Conservation (phyloP, 2,113 vertebrate genomes). For the Progne subis region DNA sequence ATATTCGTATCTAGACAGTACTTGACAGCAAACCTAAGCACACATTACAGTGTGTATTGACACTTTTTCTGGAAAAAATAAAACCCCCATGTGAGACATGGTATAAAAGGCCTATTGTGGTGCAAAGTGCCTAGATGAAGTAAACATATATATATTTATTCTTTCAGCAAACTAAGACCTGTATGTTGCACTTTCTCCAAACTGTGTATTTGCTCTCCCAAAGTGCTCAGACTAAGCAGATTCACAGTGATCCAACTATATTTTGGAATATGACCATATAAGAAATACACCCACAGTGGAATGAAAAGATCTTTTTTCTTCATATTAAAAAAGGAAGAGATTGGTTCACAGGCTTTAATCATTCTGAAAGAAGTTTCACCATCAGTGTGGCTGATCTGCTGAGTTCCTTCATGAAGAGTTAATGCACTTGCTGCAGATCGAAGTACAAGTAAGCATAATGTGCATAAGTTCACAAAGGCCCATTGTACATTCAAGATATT, state of each 20-base stretch:
- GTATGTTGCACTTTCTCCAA: not conserved
- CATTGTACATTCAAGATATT: not conserved
- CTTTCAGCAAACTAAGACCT: not conserved
- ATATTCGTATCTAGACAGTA: not conserved
- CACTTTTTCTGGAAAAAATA: constrained; percentile 6
- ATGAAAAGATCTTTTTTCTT: not conserved
- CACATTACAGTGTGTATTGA: not conserved
- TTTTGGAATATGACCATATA: not conserved
- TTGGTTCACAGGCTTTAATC: not conserved
- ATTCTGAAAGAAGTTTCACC: not conserved
- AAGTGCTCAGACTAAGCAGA: not conserved
- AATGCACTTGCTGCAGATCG: not conserved
- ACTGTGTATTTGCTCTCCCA: not conserved
- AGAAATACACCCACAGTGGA: not conserved
- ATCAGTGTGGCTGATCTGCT: not conserved
- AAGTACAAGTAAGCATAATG: not conserved
- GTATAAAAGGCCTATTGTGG: not conserved
- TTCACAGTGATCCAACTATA: not conserved
- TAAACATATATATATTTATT: not conserved
- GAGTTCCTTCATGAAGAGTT: constrained; percentile 30
- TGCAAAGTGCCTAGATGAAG: constrained; percentile 39
- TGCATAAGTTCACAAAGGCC: not conserved
- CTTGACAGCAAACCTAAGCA: not conserved
- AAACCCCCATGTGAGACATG: not conserved
- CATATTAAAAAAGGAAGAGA: not conserved